Base-by-base conservation (phyloP, 2,888 invertebrate genomes). In the Chrysolina americana region DNA sequence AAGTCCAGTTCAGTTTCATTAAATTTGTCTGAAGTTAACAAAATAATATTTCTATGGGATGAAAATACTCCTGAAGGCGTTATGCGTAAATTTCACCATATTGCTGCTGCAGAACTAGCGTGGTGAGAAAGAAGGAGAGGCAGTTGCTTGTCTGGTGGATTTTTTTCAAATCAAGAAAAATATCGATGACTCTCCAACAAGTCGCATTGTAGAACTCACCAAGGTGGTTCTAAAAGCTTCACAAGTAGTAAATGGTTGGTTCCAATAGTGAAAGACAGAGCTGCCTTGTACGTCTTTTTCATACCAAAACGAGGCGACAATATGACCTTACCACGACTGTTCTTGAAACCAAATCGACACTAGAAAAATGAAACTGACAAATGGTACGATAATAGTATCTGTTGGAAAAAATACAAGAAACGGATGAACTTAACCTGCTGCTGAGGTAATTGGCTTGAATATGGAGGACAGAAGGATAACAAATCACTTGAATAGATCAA, bases 1-100 rank as follows among this genome's bases (percentile, higher is more conserved):
- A 28, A 28, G 28, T 53, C 59, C 23, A 59, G 65, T 65, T 65
- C 65, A 65, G 48, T 65, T n/a, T 65, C 65, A 17, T 48, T 47
- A 21, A 65, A 47, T 65, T 65, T 48, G 48, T 47, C 48, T 21
- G 47, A 48, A 65, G 65, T 65, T 19, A 47, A 65, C 21, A 47
- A 48, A 41, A 65, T 65, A 59, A 28, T 28, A 28, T 28, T 28
- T 2, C 28, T 28, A 28, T 28, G 28, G 28, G 28, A 28, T 28
- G 28, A 28, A 28, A 28, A 28, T 28, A 28, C 28, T 28, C 5
- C 28, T 28, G 28, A 28, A 28, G 28, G 28, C 5, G 2, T 28
- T 2, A 28, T 59, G 59, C 19, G 23, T 28, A 28, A 2, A 59
- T 59, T 28, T 21, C 10, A 19, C 23, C 23, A 59, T 59, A 59